phyloP scores from a whole-genome alignment of 2,888 invertebrate species.

The Timandra comae region DNA sequence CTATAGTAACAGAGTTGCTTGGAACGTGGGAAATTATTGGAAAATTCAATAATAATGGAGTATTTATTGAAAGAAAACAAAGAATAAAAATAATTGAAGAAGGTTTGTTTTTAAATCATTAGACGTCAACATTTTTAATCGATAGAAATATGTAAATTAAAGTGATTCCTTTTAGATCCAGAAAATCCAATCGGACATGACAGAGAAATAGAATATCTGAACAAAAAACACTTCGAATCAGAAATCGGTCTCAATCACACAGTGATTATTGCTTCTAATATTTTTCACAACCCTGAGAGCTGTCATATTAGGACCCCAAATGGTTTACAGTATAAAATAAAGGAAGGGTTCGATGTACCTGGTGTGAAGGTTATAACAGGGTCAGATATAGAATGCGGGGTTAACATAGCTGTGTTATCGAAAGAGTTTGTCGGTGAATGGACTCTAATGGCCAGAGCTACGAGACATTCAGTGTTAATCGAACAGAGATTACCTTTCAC shows the following conservation, averaged over 20 bases:
- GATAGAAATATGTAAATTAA: background rate
- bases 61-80: constrained; percentile 27
- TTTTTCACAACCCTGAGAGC: constrained; percentile 26
- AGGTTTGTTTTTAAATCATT: constrained; percentile 25
- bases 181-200: constrained; percentile 29
- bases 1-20: constrained; percentile 25
- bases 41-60: constrained; percentile 30
- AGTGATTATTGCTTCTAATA: constrained; percentile 23
- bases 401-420: constrained; percentile 30
- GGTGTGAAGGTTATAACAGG: constrained; percentile 32
- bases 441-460: constrained; percentile 44
- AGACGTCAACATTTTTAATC: background rate
- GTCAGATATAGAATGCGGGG: constrained; percentile 34
- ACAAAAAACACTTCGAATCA: constrained; percentile 13
- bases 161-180: constrained; percentile 30
- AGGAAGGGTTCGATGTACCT: constrained; percentile 30
- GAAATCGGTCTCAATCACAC: constrained; percentile 23
- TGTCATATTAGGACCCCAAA: constrained; percentile 44
- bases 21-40: constrained; percentile 38
- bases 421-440: constrained; percentile 45
- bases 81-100: constrained; percentile 28
- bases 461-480: constrained; percentile 18
- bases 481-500: constrained; percentile 47
- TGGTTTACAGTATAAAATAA: constrained; percentile 33
- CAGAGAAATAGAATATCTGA: constrained; percentile 20